These are phyloP conservation scores for Chelon auratus DNA, from an alignment of 2,797 vertebrate species.

Conservation along the genomic window DNA sequence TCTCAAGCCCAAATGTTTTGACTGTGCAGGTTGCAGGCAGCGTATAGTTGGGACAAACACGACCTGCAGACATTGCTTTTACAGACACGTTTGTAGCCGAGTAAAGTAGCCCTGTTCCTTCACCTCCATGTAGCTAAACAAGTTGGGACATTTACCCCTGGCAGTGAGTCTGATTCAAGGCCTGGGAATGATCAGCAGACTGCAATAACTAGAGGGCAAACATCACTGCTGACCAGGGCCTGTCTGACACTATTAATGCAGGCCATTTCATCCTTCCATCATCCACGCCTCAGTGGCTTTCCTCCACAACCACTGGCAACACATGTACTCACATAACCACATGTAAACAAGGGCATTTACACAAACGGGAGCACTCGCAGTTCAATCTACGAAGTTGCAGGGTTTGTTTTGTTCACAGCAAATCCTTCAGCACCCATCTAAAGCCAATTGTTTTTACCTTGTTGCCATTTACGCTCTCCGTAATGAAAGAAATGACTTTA, in stretches of 20 bases:
- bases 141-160: constrained; percentile 61
- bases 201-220: constrained; percentile 63
- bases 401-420: constrained; percentile 28
- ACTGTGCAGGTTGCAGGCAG: constrained; percentile 25
- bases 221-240: constrained; percentile 68
- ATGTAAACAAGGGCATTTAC: constrained; percentile 36
- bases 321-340: constrained; percentile 34
- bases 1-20: constrained; percentile 27
- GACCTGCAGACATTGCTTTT: constrained; percentile 39
- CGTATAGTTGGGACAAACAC: constrained; percentile 27
- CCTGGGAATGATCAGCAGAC: constrained; percentile 66
- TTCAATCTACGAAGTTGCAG: constrained; percentile 3
- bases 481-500: constrained; percentile 86
- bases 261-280: constrained; percentile 68
- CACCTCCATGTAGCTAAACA: constrained; percentile 50
- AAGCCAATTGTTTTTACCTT: constrained; percentile 84
- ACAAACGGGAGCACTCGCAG: constrained; percentile 22
- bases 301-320: constrained; percentile 44
- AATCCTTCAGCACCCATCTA: constrained; percentile 15
- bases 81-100: constrained; percentile 36
- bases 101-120: constrained; percentile 40
- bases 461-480: constrained; percentile 84
- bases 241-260: constrained; percentile 77
- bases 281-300: constrained; percentile 60
- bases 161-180: constrained; percentile 62